Percentiles rank a stretch among this genome's conserved stretches.
Conservation (phyloP, 2,888 invertebrate species). For the Octonoba sinensis region DNA sequence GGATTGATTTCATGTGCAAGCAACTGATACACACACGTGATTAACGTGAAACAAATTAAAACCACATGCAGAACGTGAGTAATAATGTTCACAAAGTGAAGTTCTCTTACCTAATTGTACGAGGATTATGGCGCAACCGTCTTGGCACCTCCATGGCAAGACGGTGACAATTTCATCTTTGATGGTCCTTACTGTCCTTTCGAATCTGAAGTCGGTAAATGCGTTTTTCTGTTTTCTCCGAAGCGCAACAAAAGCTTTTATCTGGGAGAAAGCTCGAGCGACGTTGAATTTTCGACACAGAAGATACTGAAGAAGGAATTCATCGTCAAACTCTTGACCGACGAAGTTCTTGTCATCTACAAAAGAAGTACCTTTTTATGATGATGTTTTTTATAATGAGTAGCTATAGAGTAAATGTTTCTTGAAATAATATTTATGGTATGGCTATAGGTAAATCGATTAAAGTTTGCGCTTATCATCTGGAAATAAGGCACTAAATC, state of each 20-base stretch:
- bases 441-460: no score
- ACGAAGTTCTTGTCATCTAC: slow-evolving; percentile 21
- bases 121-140: slow-evolving; percentile 36
- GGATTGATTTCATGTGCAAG: no score
- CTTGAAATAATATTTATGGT: no score
- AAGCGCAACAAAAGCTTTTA: slow-evolving; percentile 11
- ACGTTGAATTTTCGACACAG: slow-evolving; percentile 32
- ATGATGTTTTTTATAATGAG: no score
- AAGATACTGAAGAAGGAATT: slow-evolving; percentile 36
- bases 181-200: neutral
- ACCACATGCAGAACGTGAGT: no score
- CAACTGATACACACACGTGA: no score
- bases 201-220: slow-evolving; percentile 14
- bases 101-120: slow-evolving; percentile 17
- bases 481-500: no score
- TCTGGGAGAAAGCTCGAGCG: slow-evolving; percentile 14
- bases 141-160: slow-evolving; percentile 31
- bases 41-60: no score
- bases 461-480: no score
- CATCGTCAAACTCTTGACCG: slow-evolving; percentile 19
- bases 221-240: slow-evolving; percentile 15
- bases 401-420: no score
- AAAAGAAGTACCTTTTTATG: neutral
- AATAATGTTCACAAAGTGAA: no score
- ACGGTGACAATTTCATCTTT: slow-evolving; percentile 8